Conservation (phyloP, 2,797 vertebrate species). For the Aplochiton taeniatus region DNA sequence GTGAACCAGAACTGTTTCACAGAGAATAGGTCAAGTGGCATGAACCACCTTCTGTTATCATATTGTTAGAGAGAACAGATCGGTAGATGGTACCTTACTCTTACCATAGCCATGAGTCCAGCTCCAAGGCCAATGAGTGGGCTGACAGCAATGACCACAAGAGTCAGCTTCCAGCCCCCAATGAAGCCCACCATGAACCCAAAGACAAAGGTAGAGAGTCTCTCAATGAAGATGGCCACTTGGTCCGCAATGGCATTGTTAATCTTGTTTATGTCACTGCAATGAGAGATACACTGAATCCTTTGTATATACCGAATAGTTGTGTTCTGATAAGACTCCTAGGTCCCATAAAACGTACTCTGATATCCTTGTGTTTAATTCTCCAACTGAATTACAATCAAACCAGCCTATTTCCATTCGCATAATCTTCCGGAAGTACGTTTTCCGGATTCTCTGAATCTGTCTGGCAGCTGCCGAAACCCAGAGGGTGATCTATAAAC, state of each 20-base stretch:
- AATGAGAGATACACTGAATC: conserved; percentile 9
- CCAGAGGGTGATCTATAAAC: conserved; percentile 76
- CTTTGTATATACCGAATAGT: not conserved
- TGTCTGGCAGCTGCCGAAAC: conserved; percentile 77
- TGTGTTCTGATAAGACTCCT: too few species aligned
- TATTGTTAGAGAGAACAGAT: not conserved
- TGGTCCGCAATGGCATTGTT: conserved; percentile 82
- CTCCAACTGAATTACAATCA: conserved; percentile 81
- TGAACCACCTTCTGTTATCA: not conserved
- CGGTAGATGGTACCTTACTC: not conserved
- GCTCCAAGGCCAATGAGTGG: conserved; percentile 78
- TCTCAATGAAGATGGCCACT: conserved; percentile 78
- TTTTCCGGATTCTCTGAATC: conserved; percentile 73
- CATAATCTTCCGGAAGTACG: conserved; percentile 82
- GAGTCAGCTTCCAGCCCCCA: conserved; percentile 82
- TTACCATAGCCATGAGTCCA: conserved; percentile 80
- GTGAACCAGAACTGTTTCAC: too few species aligned
- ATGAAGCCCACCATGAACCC: conserved; percentile 82
- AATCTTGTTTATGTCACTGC: conserved; percentile 82
- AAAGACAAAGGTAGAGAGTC: conserved; percentile 77
- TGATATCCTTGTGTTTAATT: conserved; percentile 83
- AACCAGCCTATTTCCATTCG: conserved; percentile 85
- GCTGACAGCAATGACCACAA: conserved; percentile 80
- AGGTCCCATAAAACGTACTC: conserved; percentile 67
- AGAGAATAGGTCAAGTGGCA: too few species aligned